A percentile compares a stretch with the other conserved stretches of the same genome.
Conservation (phyloP, 2,113 vertebrate genomes). For the Brachirus orientalis region DNA sequence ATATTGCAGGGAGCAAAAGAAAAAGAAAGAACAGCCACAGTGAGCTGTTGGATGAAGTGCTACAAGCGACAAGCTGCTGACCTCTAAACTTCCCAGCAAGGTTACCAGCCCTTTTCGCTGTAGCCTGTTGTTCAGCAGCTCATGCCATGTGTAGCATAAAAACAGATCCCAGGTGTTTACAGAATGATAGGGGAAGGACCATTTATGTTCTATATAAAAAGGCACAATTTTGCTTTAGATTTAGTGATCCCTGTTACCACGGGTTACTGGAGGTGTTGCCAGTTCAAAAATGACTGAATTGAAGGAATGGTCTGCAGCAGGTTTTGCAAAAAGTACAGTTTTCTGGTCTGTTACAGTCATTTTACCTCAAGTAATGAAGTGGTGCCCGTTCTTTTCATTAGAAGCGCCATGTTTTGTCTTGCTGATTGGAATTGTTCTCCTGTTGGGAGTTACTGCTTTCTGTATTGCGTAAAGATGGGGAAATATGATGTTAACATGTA, state of each 20-base stretch:
- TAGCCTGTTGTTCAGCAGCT: not conserved
- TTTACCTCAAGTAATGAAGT: no score
- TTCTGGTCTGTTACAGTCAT: no score
- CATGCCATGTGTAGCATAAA: not conserved
- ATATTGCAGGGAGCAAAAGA: not conserved
- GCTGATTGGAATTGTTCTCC: no score
- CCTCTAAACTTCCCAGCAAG: not conserved
- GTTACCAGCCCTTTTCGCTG: not conserved
- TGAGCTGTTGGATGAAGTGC: not conserved
- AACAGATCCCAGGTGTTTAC: not conserved
- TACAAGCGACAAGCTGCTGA: not conserved
- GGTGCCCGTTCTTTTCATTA: no score
- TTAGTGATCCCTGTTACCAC: not conserved
- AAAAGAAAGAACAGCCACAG: not conserved
- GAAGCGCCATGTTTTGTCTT: no score
- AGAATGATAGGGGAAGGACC: not conserved
- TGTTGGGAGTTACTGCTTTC: no score
- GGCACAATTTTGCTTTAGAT: not conserved
- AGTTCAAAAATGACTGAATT: no score
- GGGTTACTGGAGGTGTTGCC: not conserved
- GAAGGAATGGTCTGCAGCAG: no score
- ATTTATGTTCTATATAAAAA: not conserved
- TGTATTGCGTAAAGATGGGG: no score
- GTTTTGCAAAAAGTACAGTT: no score
- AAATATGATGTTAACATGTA: no score